Conservation (phyloP, 2,113 vertebrate species). For the Notarius lentiginosus region DNA sequence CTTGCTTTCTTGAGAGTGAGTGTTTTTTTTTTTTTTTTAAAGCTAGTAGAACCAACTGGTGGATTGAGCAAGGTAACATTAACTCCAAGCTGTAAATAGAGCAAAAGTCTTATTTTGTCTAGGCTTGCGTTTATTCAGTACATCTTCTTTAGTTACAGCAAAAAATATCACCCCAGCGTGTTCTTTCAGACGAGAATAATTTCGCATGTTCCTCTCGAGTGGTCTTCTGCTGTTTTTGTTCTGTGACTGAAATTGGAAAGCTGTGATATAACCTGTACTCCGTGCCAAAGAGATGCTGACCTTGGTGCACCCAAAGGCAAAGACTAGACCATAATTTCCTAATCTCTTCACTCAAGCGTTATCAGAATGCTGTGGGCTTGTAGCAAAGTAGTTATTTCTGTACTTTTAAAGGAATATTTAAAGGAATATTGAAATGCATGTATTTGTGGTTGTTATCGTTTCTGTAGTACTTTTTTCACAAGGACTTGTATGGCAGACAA, state of each 20-base stretch:
- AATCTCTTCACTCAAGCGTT: background rate
- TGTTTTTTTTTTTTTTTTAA: background rate
- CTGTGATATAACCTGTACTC: background rate
- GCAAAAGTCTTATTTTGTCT: background rate
- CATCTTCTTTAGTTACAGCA: background rate
- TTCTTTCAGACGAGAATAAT: background rate
- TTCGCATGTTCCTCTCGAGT: background rate
- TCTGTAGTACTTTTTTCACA: background rate
- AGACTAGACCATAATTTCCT: conserved; percentile 7
- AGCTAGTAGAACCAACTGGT: background rate
- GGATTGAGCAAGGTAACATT: background rate
- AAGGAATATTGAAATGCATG: background rate
- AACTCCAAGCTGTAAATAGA: background rate
- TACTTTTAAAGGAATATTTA: background rate
- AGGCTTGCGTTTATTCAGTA: background rate
- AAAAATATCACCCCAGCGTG: conserved; percentile 5
- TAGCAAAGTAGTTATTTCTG: background rate
- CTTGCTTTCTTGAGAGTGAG: background rate
- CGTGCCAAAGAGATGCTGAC: conserved; percentile 21
- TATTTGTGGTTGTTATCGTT: background rate
- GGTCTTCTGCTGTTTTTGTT: conserved; percentile 14
- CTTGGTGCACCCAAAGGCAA: background rate
- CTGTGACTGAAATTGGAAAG: conserved; percentile 6
- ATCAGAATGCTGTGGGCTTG: background rate
- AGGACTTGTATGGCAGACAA: background rate